Conservation (phyloP, 2,113 vertebrate species). For the Oryzias melastigma region DNA sequence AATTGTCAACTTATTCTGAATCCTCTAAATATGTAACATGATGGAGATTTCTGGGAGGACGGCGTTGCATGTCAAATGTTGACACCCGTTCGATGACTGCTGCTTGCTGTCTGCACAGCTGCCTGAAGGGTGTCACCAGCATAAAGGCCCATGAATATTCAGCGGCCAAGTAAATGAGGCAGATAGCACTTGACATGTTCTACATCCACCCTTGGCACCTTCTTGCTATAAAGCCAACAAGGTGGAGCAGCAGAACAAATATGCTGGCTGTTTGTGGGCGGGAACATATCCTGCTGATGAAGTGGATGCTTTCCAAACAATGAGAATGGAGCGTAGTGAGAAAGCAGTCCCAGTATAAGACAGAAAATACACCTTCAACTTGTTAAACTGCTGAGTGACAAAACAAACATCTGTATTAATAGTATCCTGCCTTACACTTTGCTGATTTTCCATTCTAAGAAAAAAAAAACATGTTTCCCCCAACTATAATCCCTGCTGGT, state of each 20-base stretch:
- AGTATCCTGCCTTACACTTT: conserved; percentile 41
- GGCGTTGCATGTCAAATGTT: conserved; percentile 7
- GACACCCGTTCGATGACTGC: conserved; percentile 26
- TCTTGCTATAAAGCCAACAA: conserved; percentile 55
- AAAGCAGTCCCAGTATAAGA: conserved; percentile 11
- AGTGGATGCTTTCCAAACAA: conserved; percentile 39
- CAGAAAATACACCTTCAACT: conserved; percentile 30
- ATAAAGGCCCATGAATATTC: conserved; percentile 71
- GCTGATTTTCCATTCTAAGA: conserved; percentile 67
- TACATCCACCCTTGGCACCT: conserved; percentile 73
- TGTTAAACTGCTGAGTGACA: conserved; percentile 23
- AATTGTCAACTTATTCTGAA: conserved; percentile 16
- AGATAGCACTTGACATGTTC: conserved; percentile 64
- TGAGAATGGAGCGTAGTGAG: conserved; percentile 35
- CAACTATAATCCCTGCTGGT: conserved; percentile 69
- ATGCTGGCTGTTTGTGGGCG: conserved; percentile 52
- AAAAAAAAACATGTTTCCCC: conserved; percentile 61
- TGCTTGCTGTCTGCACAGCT: conserved; percentile 41
- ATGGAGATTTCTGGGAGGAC: conserved; percentile 6
- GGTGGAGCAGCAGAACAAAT: conserved; percentile 65
- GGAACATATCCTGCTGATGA: conserved; percentile 43
- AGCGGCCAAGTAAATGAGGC: conserved; percentile 67
- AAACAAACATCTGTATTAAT: neutral
- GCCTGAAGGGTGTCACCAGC: conserved; percentile 52
- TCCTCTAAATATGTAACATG: conserved; percentile 4